Evolutionary conservation across 2,797 vertebrate genomes (phyloP).

Genomic region (Sebastes miniatus): DNA sequence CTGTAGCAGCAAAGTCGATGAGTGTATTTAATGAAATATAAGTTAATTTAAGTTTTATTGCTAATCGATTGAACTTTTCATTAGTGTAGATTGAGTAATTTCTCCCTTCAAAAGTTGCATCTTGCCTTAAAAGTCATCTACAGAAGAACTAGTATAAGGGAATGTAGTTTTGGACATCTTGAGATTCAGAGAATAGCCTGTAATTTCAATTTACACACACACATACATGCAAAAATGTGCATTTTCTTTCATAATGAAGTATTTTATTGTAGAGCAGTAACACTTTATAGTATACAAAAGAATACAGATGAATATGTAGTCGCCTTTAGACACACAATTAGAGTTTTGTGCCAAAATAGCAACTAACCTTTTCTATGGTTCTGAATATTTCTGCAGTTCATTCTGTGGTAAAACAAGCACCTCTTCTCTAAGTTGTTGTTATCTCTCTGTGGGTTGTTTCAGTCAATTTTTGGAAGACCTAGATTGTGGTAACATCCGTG

Average conservation of each 20-base stretch:
- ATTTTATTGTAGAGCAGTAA: neutral
- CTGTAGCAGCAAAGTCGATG: neutral
- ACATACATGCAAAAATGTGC: no score
- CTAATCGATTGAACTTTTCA: neutral
- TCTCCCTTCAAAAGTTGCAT: neutral
- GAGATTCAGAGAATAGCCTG: neutral
- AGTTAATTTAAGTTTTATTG: neutral
- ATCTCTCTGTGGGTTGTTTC: constrained; percentile 4
- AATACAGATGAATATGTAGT: neutral
- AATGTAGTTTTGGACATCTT: neutral
- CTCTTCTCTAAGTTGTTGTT: neutral
- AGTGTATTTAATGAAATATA: neutral
- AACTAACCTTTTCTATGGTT: neutral
- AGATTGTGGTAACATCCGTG: neutral
- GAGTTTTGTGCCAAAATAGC: neutral
- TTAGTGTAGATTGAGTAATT: neutral
- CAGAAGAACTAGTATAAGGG: neutral
- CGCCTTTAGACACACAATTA: neutral
- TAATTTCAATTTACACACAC: neutral
- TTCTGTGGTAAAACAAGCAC: neutral
- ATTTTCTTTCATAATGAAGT: neutral
- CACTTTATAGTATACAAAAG: neutral
- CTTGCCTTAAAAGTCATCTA: neutral
- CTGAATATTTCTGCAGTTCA: neutral
- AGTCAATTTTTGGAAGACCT: constrained; percentile 16